These are phyloP conservation scores for Clinocottus analis DNA, from an alignment of 2,113 vertebrate genomes.

Conservation along the genomic window DNA sequence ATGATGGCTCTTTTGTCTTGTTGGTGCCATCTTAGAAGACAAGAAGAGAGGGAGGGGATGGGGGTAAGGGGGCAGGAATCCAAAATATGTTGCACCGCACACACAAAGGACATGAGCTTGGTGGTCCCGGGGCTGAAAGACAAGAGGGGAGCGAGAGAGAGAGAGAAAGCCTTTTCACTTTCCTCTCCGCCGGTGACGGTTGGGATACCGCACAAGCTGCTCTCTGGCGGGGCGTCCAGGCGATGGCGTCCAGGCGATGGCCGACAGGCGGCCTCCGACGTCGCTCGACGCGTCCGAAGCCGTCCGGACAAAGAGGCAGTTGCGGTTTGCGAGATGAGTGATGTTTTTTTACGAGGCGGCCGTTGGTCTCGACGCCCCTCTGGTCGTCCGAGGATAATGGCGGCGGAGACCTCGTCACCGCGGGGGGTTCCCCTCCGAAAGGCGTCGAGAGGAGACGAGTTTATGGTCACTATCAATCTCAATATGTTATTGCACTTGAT, in stretches of 20 bases:
- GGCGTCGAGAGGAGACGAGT: not conserved
- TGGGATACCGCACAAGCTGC: conserved; percentile 52
- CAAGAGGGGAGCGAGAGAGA: conserved; percentile 25
- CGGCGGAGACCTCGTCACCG: not conserved
- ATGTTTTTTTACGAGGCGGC: conserved; percentile 42
- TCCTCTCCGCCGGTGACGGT: conserved; percentile 39
- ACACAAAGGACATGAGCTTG: conserved; percentile 70
- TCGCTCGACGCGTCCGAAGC: conserved; percentile 38
- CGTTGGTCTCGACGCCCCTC: conserved; percentile 31
- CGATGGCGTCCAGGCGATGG: conserved; percentile 53
- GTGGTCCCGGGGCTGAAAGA: conserved; percentile 63
- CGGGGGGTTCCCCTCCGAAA: not conserved
- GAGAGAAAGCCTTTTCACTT: conserved; percentile 33
- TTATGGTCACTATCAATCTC: conserved; percentile 8
- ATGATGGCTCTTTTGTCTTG: conserved; percentile 74
- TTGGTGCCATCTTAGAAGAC: conserved; percentile 60
- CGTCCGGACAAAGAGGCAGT: conserved; percentile 49
- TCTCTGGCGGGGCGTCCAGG: not conserved
- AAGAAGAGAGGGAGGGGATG: no score
- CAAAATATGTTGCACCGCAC: conserved; percentile 54
- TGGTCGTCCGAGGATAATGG: conserved; percentile 19
- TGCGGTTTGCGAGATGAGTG: conserved; percentile 50
- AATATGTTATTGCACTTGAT: not conserved
- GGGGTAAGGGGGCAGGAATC: conserved; percentile 68
- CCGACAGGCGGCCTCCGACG: conserved; percentile 42